Evolutionary conservation across 2,888 invertebrate genomes (phyloP).

Genomic region (Chromoteleia sp.): DNA sequence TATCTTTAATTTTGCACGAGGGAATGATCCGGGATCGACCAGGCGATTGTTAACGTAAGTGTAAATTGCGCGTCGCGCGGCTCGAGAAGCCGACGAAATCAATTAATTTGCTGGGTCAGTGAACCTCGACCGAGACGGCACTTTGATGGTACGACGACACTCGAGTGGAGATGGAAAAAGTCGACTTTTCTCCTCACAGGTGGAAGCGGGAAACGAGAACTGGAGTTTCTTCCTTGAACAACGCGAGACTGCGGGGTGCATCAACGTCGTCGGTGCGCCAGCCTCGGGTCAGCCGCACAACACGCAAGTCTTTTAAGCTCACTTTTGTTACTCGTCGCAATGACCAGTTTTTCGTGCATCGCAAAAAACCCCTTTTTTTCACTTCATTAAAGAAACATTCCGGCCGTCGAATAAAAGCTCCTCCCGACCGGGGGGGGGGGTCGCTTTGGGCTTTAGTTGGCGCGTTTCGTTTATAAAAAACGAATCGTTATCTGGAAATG

Average conservation of each 20-base stretch:
- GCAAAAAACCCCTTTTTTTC: slow-evolving; percentile 41
- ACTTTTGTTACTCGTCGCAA: slow-evolving; percentile 65
- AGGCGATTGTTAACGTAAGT: slow-evolving; percentile 41
- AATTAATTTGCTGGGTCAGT: slow-evolving; percentile 64
- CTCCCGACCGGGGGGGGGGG: not conserved
- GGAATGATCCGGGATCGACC: not conserved
- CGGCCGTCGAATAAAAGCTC: not conserved
- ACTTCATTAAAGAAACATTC: slow-evolving; percentile 49
- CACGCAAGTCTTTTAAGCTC: slow-evolving; percentile 71
- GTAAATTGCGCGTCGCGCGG: slow-evolving; percentile 40
- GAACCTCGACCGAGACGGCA: slow-evolving; percentile 59
- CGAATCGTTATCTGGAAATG: too few species aligned
- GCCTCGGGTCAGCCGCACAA: slow-evolving; percentile 68
- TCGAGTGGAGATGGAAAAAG: slow-evolving; percentile 59
- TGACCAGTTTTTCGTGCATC: slow-evolving; percentile 53
- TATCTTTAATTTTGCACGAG: slow-evolving; percentile 15
- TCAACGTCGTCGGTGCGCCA: slow-evolving; percentile 65
- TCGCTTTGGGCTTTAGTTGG: too few species aligned
- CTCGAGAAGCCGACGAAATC: slow-evolving; percentile 48
- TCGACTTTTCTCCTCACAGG: slow-evolving; percentile 64
- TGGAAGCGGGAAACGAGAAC: slow-evolving; percentile 69
- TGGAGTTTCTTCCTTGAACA: slow-evolving; percentile 70
- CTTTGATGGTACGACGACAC: slow-evolving; percentile 59
- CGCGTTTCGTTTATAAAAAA: not conserved
- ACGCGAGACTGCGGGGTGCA: slow-evolving; percentile 71